Evolutionary conservation across 2,113 vertebrate genomes (phyloP).

Genomic region (Hippoglossus stenolepis): DNA sequence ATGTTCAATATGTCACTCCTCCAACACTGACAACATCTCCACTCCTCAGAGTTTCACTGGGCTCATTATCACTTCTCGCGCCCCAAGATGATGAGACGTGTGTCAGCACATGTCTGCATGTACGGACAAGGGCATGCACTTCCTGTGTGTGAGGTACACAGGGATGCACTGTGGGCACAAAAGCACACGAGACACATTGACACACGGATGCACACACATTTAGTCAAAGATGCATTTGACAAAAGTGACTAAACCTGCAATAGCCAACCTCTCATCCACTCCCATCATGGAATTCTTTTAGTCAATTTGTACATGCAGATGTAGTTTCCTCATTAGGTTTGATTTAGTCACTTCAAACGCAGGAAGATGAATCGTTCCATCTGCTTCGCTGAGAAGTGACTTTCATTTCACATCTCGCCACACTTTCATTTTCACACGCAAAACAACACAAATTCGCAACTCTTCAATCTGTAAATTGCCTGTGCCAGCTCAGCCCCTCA

Average conservation of each 20-base stretch:
- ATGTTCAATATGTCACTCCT: constrained; percentile 61
- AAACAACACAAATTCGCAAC: constrained; percentile 15
- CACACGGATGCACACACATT: not conserved
- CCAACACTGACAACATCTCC: constrained; percentile 31
- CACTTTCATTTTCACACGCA: constrained; percentile 35
- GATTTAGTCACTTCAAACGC: constrained; percentile 71
- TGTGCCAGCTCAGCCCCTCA: constrained; percentile 3
- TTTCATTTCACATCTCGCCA: constrained; percentile 51
- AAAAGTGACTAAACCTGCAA: not conserved
- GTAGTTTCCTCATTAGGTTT: constrained; percentile 68
- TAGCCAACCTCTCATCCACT: not conserved
- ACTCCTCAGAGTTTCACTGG: constrained; percentile 38
- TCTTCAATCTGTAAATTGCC: constrained; percentile 38
- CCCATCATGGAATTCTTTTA: constrained; percentile 20
- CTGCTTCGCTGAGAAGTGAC: constrained; percentile 36
- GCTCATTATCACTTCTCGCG: constrained; percentile 62
- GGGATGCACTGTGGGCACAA: not conserved
- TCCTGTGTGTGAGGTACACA: not conserved
- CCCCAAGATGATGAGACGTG: constrained; percentile 19
- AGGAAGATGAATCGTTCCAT: constrained; percentile 65
- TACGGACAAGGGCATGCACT: not conserved
- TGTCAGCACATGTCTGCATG: constrained; percentile 26
- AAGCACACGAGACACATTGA: not conserved
- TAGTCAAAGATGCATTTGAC: constrained; percentile 10
- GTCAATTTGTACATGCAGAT: constrained; percentile 62